These are phyloP conservation scores for Gopherus flavomarginatus DNA, from an alignment of 2,113 vertebrate genomes.

Conservation along the genomic window DNA sequence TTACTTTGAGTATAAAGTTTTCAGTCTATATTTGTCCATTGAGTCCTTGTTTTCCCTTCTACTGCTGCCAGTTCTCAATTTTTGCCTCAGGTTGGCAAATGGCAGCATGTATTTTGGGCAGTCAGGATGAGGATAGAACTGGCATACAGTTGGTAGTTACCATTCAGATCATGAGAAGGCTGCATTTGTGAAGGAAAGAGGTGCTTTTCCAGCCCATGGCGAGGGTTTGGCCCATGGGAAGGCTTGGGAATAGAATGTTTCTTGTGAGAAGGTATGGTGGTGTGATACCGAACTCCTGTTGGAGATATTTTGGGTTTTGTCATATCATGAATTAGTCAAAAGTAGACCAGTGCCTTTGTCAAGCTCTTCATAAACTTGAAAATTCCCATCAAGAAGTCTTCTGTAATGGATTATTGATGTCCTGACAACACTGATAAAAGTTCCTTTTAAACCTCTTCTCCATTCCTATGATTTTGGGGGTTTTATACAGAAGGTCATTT, in stretches of 20 bases:
- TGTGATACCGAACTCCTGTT: background rate
- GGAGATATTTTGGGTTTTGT: no score
- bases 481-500: background rate
- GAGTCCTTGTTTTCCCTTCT: background rate
- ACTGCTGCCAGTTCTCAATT: background rate
- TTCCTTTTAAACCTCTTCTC: background rate
- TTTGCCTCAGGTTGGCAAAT: background rate
- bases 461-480: background rate
- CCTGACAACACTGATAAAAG: background rate
- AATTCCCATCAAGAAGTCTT: background rate
- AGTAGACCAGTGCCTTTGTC: background rate
- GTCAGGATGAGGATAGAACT: background rate
- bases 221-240: background rate
- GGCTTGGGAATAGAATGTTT: background rate
- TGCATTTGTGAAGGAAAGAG: background rate
- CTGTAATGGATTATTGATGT: background rate
- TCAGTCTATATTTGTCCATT: background rate
- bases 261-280: background rate
- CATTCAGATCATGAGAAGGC: background rate
- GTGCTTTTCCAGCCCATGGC: background rate
- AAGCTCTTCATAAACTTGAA: background rate
- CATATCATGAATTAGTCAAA: background rate
- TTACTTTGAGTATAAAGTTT: background rate
- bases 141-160: background rate
- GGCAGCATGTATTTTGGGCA: background rate